Conservation (phyloP, 2,113 vertebrate genomes). For the Potamarius usumacintae region DNA sequence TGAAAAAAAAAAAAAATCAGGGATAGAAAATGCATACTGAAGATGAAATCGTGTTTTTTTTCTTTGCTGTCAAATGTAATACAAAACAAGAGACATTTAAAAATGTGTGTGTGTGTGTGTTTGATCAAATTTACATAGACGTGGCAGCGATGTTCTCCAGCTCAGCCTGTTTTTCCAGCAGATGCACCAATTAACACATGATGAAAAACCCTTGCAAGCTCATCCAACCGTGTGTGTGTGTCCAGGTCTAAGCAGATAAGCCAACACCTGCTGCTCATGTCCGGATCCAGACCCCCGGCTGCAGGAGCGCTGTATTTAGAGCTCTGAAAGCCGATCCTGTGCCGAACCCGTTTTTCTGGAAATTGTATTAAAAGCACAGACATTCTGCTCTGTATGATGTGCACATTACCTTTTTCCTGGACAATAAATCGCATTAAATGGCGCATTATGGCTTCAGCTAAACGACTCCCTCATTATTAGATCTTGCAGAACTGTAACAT, state of each 20-base stretch:
- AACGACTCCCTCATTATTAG: slow-evolving; percentile 55
- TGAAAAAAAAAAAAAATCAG: neutral
- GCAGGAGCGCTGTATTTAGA: neutral
- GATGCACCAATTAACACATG: slow-evolving; percentile 72
- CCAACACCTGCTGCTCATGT: slow-evolving; percentile 65
- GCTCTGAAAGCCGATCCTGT: slow-evolving; percentile 33
- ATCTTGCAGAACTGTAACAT: slow-evolving; percentile 23
- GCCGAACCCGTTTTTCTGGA: slow-evolving; percentile 52
- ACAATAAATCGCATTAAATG: slow-evolving; percentile 63
- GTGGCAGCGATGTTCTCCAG: slow-evolving; percentile 55
- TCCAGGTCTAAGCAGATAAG: slow-evolving; percentile 55
- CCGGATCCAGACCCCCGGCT: slow-evolving; percentile 25
- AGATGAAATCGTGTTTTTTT: neutral
- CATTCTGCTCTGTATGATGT: slow-evolving; percentile 69
- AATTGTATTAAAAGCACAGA: slow-evolving; percentile 61
- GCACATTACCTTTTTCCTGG: slow-evolving; percentile 65
- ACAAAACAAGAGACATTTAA: neutral
- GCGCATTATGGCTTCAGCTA: slow-evolving; percentile 60
- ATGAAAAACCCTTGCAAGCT: slow-evolving; percentile 65
- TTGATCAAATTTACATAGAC: neutral
- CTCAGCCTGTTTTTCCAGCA: slow-evolving; percentile 65
- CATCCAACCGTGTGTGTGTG: slow-evolving; percentile 54
- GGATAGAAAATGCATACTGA: neutral
- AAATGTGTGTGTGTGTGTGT: slow-evolving; percentile 10
- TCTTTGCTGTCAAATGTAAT: neutral